phyloP scores from a whole-genome alignment of 1,140 invertebrate genomes.

The Drosophila grimshawi region DNA sequence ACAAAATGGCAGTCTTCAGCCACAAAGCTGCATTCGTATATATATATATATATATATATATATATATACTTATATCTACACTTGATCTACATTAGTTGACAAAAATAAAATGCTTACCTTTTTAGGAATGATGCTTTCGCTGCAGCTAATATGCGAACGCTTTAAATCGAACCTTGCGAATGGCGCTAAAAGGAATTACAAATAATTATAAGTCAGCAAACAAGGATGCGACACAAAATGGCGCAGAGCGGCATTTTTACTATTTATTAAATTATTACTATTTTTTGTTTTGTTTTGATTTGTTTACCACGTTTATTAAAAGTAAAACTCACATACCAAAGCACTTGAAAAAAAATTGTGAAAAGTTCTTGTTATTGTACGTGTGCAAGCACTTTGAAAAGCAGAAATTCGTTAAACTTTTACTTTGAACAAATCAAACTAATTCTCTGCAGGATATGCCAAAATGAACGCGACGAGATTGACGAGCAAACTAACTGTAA shows the following conservation, averaged over 20 bases:
- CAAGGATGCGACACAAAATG: constrained; percentile 1
- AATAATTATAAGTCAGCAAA: constrained; percentile 10
- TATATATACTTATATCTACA: neutral
- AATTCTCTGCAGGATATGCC: neutral
- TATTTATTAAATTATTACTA: neutral
- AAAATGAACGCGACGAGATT: constrained; percentile 30
- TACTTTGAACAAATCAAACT: constrained; percentile 4
- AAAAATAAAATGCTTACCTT: neutral
- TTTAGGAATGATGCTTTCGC: neutral
- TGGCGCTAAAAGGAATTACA: constrained; percentile 31
- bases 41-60: neutral
- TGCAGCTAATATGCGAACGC: constrained; percentile 1
- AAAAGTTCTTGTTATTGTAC: constrained; percentile 30
- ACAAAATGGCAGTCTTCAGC: neutral
- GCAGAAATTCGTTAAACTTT: constrained; percentile 37
- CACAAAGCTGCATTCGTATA: neutral
- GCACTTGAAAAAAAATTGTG: constrained; percentile 39
- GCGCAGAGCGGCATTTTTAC: neutral
- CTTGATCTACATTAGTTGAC: constrained; percentile 6
- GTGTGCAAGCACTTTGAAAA: constrained; percentile 30
- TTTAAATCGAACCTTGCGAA: neutral
- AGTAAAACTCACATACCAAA: constrained; percentile 12
- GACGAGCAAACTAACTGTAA: constrained; percentile 45
- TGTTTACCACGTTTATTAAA: constrained; percentile 5
- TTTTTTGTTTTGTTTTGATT: neutral